Base-by-base conservation (phyloP, 2,888 invertebrate genomes). In the Tetheella fluctuosa region DNA sequence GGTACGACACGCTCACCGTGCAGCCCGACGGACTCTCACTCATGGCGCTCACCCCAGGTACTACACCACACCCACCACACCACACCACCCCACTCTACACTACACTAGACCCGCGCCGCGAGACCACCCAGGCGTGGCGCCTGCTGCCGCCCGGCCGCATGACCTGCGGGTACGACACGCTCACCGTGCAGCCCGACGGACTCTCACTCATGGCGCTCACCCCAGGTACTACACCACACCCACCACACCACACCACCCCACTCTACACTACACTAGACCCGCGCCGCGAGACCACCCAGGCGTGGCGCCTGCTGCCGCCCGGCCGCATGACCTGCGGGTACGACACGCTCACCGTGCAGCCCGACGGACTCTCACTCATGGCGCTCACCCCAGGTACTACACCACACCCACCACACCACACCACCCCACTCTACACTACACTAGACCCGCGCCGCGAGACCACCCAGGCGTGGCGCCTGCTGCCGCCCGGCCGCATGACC, bases 71-170 rank as follows among this genome's bases (percentile, higher is more conserved):
- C n/a, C n/a, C n/a, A n/a, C n/a, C n/a, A n/a, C 4, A 34, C 34
- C 2, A 12, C 8, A 34, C 8, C 10, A 34, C 34, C 2, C 34
- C 8, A 34, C 34, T 34, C 25, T 25, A 25, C 25, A 25, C 25
- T 25, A 25, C 25, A 25, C 25, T 25, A 25, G 98, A 99, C 88
- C 94, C 95, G 37, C 95, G 98, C 54, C 94, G 99, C 68, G 94
- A 95, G 61, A 96, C 96, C 20, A 99, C 98, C 57, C 99, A 99
- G 92, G 97, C 97, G 2, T 99, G 99, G 99, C 80, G 85, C 34
- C 68, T 84, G 62, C 70, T 28, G 94, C 95, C 69, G 96, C 97
- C 39, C 69, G 97, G 97, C 13, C 94, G 97, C 77, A 94, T 99
- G 72, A 96, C 97, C 85, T 98, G 98, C 84, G 96, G 95, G 52